These are phyloP conservation scores for Rhinopomastus cyanomelas DNA, from an alignment of 2,113 vertebrate species.

Conservation along the genomic window DNA sequence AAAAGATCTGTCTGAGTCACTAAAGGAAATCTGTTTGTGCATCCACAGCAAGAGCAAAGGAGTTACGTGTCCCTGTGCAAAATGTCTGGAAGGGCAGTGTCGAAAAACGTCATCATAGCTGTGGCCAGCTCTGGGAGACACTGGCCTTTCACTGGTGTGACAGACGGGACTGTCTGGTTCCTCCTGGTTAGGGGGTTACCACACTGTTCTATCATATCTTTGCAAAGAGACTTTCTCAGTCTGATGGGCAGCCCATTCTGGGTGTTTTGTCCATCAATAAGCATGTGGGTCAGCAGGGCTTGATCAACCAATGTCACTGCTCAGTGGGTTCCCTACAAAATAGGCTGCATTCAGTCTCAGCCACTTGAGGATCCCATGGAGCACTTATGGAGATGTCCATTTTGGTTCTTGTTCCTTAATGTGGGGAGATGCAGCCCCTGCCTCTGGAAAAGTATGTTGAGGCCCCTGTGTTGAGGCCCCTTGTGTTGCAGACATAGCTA, in stretches of 20 bases:
- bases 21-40: background rate
- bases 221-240: background rate
- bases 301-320: background rate
- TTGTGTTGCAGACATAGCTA: rapidly evolving
- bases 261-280: background rate
- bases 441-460: background rate
- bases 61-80: background rate
- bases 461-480: background rate
- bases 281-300: background rate
- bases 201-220: background rate
- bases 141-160: background rate
- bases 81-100: background rate
- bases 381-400: background rate
- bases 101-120: background rate
- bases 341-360: background rate
- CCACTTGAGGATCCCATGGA: rapidly evolving
- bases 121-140: background rate
- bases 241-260: background rate
- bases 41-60: background rate
- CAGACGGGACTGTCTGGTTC: background rate
- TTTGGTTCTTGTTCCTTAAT: background rate
- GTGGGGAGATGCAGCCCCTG: background rate
- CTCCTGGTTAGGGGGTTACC: background rate
- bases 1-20: background rate
- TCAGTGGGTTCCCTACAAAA: background rate